phyloP scores from a whole-genome alignment of 2,113 vertebrate species.

The Barnardius zonarius region DNA sequence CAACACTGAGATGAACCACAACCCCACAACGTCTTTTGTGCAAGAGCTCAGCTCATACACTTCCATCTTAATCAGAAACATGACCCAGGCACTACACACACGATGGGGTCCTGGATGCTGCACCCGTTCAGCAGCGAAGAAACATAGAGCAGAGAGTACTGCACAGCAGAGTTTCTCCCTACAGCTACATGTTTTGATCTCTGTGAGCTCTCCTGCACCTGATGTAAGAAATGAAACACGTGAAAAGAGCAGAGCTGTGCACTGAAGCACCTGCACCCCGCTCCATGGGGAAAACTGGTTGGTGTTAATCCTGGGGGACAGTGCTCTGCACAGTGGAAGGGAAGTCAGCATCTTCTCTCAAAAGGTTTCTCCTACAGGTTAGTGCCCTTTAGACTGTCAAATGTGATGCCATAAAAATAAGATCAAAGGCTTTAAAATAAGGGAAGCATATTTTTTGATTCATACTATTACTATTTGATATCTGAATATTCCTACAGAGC shows the following conservation, averaged over 20 bases:
- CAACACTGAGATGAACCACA: conserved; percentile 32
- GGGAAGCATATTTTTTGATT: conserved; percentile 53
- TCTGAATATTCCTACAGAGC: conserved; percentile 56
- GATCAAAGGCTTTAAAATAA: conserved; percentile 55
- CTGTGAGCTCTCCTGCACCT: neutral
- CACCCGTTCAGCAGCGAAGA: neutral
- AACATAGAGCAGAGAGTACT: fast-evolving
- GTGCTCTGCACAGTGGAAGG: neutral
- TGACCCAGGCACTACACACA: neutral
- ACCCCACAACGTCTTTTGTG: neutral
- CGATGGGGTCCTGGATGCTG: neutral
- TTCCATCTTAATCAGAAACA: conserved; percentile 22
- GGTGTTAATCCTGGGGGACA: neutral
- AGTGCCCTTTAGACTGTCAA: conserved; percentile 60
- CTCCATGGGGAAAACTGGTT: neutral
- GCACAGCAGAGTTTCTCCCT: neutral
- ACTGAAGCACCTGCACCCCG: neutral
- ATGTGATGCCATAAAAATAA: conserved; percentile 42
- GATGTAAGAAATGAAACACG: neutral
- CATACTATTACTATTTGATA: conserved; percentile 66
- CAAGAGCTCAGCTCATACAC: neutral
- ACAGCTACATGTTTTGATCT: neutral
- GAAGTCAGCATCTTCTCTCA: conserved; percentile 15
- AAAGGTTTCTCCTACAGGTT: conserved; percentile 40
- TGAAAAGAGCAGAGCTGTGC: neutral